Evolutionary conservation across 2,888 invertebrate species (phyloP).

Genomic region (Drosophila quasianomalipes): DNA sequence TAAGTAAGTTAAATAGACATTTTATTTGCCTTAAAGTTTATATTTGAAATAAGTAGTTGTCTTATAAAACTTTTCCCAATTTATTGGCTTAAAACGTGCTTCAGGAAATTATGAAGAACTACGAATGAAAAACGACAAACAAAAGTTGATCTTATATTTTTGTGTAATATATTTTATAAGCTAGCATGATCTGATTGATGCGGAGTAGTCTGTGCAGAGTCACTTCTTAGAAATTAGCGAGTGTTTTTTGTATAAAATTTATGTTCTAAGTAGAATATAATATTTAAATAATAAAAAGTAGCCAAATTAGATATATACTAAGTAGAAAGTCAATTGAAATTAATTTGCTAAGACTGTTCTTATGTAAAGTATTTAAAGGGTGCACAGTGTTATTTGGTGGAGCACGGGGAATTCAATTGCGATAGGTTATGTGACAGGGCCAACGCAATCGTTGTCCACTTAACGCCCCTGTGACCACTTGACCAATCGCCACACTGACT

Average conservation of each 20-base stretch:
- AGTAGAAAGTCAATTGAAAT: constrained; percentile 1
- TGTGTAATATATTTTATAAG: background rate
- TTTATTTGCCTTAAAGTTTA: background rate
- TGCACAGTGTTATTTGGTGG: constrained; percentile 9
- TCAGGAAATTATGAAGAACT: background rate
- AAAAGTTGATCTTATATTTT: background rate
- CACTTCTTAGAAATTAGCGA: background rate
- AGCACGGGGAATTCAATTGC: constrained; percentile 24
- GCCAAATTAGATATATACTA: background rate
- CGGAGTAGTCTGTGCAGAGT: background rate
- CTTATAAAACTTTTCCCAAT: background rate
- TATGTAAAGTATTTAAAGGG: constrained; percentile 3
- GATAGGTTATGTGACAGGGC: constrained; percentile 22
- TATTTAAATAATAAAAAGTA: background rate
- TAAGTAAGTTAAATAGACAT: background rate
- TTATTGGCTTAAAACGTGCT: background rate
- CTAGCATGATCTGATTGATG: background rate
- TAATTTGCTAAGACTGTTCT: background rate
- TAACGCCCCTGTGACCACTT: constrained; percentile 33
- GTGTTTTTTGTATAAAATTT: background rate
- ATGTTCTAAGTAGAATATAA: too few relatives aligned
- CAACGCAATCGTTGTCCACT: constrained; percentile 16
- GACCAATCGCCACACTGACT: constrained; percentile 36
- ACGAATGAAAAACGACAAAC: background rate
- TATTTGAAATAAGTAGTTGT: background rate